Percentiles rank a stretch among this genome's conserved stretches.
Conservation (phyloP, 2,113 vertebrate species). For the Ploceus nigricollis region DNA sequence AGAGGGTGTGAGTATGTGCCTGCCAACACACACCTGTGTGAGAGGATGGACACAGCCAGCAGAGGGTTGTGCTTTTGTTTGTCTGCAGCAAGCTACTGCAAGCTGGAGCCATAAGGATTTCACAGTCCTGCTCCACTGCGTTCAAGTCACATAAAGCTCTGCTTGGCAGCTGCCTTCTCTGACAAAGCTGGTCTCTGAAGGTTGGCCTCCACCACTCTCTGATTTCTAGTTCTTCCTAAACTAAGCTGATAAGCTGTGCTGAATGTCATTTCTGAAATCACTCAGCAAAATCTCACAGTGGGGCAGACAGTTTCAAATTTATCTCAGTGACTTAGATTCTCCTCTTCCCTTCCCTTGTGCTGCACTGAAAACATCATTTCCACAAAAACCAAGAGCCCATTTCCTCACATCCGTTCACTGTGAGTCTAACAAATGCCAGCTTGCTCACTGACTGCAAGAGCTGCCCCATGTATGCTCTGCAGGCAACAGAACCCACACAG, state of each 20-base stretch:
- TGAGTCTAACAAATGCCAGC: not conserved
- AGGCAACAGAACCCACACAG: not conserved
- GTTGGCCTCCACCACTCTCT: not conserved
- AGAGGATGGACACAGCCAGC: accelerated
- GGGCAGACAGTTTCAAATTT: not conserved
- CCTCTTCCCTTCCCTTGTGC: not conserved
- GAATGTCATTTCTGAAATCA: not conserved
- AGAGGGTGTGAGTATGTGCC: accelerated
- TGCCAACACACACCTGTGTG: accelerated
- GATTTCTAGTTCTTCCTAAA: slow-evolving; percentile 22
- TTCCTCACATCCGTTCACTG: accelerated
- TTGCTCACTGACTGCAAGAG: not conserved
- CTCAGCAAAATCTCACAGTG: not conserved
- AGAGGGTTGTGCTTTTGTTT: not conserved
- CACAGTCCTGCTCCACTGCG: not conserved
- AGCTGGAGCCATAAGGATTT: not conserved
- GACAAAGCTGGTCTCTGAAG: slow-evolving; percentile 34
- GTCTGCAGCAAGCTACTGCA: not conserved
- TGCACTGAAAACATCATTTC: not conserved
- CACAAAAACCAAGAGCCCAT: not conserved
- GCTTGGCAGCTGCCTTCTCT: slow-evolving; percentile 20
- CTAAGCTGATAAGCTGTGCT: slow-evolving; percentile 27
- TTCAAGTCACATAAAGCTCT: not conserved
- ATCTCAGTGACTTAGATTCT: not conserved
- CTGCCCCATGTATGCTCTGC: not conserved